These are phyloP conservation scores for Ictidomys tridecemlineatus DNA, from an alignment of 2,113 vertebrate species.

Conservation along the genomic window DNA sequence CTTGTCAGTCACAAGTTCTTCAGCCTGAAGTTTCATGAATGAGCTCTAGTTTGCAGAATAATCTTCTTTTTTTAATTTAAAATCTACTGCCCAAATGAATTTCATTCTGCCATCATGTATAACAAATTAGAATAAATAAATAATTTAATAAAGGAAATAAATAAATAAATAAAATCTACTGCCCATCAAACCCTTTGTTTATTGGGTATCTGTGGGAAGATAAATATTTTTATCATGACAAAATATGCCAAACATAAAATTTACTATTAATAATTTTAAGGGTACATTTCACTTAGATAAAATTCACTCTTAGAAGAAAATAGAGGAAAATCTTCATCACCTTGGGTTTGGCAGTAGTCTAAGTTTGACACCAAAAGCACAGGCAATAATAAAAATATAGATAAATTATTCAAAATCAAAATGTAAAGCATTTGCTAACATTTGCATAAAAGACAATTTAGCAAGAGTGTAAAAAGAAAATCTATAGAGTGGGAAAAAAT, in stretches of 20 bases:
- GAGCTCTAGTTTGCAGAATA: not conserved
- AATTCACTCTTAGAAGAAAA: not conserved
- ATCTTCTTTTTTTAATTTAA: not conserved
- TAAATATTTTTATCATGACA: not conserved
- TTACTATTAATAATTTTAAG: not conserved
- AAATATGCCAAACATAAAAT: not conserved
- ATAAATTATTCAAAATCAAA: not conserved
- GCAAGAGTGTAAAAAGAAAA: not conserved
- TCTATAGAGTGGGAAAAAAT: not conserved
- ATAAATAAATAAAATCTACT: not conserved
- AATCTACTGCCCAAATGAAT: not conserved
- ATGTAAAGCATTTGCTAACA: not conserved
- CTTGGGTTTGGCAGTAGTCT: not conserved
- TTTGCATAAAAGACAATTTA: not conserved
- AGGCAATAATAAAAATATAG: not conserved
- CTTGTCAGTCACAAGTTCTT: not conserved
- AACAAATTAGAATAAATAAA: too few relatives aligned
- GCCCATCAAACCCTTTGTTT: not conserved
- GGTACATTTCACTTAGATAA: not conserved
- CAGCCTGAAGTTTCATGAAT: not conserved
- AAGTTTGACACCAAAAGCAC: constrained; percentile 15
- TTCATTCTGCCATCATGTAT: too few relatives aligned
- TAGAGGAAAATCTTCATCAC: not conserved
- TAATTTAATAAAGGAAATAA: too few relatives aligned
- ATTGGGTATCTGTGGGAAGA: not conserved